Evolutionary conservation across 2,888 invertebrate species (phyloP).

Genomic region (Rugalucina vietnamica): DNA sequence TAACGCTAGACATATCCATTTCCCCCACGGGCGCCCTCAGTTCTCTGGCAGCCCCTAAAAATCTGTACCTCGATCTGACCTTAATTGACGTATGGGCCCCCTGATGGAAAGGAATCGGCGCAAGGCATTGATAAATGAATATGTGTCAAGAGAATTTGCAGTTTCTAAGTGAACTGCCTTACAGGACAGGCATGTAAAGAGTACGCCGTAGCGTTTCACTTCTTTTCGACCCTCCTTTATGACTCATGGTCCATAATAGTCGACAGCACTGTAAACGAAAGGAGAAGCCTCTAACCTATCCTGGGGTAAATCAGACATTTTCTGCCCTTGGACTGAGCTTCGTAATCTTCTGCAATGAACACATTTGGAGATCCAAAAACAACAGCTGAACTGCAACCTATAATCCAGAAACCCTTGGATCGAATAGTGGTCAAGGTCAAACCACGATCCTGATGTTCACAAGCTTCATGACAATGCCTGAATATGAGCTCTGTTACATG

Average conservation of each 20-base stretch:
- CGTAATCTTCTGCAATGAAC: neutral
- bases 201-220: neutral
- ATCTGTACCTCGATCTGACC: neutral
- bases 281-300: neutral
- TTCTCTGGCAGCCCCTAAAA: conserved; percentile 5
- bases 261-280: neutral
- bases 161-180: conserved; percentile 6
- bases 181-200: neutral
- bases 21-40: neutral
- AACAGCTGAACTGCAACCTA: neutral
- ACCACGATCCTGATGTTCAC: neutral
- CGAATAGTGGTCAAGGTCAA: neutral
- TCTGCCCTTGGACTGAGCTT: neutral
- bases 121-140: neutral
- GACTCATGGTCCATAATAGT: neutral
- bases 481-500: neutral
- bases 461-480: neutral
- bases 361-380: neutral
- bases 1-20: neutral
- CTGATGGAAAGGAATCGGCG: neutral
- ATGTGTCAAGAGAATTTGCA: neutral
- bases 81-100: neutral
- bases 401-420: neutral
- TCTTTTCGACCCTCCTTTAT: neutral
- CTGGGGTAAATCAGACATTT: neutral